These are phyloP conservation scores for Cataglyphis albicans DNA, from an alignment of 2,888 invertebrate genomes.

Conservation along the genomic window DNA sequence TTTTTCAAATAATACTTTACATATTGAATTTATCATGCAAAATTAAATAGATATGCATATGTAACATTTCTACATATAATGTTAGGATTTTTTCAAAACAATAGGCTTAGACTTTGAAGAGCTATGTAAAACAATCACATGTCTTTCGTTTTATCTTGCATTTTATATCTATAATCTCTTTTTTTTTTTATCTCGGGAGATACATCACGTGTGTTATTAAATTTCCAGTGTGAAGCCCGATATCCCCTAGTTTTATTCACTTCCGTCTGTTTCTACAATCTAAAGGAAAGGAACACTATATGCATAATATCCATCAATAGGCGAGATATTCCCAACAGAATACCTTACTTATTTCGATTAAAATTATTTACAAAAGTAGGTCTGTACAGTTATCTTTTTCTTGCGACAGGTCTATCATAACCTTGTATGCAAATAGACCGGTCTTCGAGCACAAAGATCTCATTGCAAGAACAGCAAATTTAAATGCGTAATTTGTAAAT, in stretches of 20 bases:
- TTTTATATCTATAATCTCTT: conserved; percentile 30
- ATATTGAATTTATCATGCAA: conserved; percentile 8
- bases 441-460: conserved; percentile 71
- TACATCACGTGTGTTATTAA: conserved; percentile 55
- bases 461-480: conserved; percentile 71
- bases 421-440: conserved; percentile 79
- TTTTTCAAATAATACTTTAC: background rate
- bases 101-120: conserved; percentile 14
- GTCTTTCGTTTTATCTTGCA: background rate
- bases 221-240: conserved; percentile 73
- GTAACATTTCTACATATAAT: background rate
- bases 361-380: conserved; percentile 80
- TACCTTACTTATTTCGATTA: conserved; percentile 75
- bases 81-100: background rate
- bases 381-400: conserved; percentile 71
- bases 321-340: conserved; percentile 79
- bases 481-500: background rate
- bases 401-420: conserved; percentile 79
- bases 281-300: conserved; percentile 82
- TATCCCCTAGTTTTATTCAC: conserved; percentile 66
- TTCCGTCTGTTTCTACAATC: conserved; percentile 69
- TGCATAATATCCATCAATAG: conserved; percentile 81
- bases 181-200: conserved; percentile 53
- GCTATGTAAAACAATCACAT: conserved; percentile 10
- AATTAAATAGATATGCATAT: background rate